Percentiles rank a stretch among this genome's conserved stretches.
These are phyloP conservation scores for Dryocosmus kuriphilus DNA, from an alignment of 2,888 invertebrate genomes.

Conservation along the genomic window DNA sequence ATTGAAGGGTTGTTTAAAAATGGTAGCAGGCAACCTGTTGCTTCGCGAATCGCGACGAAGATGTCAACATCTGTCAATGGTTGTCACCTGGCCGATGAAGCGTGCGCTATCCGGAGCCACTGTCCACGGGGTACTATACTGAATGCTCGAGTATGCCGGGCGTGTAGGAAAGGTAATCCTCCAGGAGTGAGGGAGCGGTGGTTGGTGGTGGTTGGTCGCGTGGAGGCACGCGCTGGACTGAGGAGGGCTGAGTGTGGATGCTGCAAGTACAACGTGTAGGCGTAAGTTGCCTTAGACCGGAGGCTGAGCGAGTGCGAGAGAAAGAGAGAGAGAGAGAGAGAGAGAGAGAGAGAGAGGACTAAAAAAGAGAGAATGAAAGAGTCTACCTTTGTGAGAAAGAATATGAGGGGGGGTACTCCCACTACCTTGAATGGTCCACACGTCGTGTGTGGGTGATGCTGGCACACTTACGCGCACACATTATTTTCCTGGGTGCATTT, in stretches of 20 bases:
- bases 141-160: slow-evolving; percentile 49
- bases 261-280: slow-evolving; percentile 76
- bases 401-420: slow-evolving; percentile 48
- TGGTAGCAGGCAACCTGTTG: background rate
- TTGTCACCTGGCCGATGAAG: slow-evolving; percentile 24
- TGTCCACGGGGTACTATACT: slow-evolving; percentile 54
- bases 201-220: slow-evolving; percentile 77
- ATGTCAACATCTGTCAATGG: background rate
- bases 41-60: slow-evolving; percentile 22
- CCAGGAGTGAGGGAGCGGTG: slow-evolving; percentile 62
- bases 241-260: slow-evolving; percentile 76
- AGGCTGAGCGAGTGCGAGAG: slow-evolving; percentile 54
- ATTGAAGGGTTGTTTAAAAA: background rate
- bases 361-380: slow-evolving; percentile 56
- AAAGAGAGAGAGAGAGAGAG: slow-evolving; percentile 47
- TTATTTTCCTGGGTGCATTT: slow-evolving; percentile 1
- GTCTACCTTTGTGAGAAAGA: slow-evolving; percentile 30
- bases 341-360: slow-evolving; percentile 40
- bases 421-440: slow-evolving; percentile 51
- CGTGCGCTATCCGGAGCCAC: slow-evolving; percentile 50
- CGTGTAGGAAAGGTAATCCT: slow-evolving; percentile 56
- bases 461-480: slow-evolving; percentile 52
- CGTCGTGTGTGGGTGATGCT: slow-evolving; percentile 61
- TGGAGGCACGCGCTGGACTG: slow-evolving; percentile 78
- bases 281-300: slow-evolving; percentile 72